Percentiles rank a stretch among this genome's conserved stretches.
Evolutionary conservation across 2,888 invertebrate genomes (phyloP).

Genomic region (Cerastoderma edule): DNA sequence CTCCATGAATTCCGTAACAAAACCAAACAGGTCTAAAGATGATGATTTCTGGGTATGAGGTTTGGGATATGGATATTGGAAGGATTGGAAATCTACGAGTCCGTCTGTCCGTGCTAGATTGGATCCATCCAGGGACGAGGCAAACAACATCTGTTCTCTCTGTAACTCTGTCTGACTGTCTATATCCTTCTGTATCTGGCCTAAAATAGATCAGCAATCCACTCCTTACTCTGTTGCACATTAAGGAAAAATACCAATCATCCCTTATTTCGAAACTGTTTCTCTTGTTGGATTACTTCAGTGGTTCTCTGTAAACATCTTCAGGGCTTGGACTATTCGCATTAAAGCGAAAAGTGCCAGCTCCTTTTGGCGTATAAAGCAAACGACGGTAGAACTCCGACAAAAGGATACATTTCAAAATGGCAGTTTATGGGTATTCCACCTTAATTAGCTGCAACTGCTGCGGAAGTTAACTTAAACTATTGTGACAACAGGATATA

Average conservation of each 20-base stretch:
- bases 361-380: no score
- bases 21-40: conserved; percentile 72
- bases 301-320: neutral
- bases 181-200: conserved; percentile 71
- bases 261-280: conserved; percentile 18
- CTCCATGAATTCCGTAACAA: conserved; percentile 74
- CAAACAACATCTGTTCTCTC: conserved; percentile 58
- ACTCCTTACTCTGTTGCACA: neutral
- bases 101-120: conserved; percentile 20
- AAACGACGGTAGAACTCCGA: no score
- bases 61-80: neutral
- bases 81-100: neutral
- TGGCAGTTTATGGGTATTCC: no score
- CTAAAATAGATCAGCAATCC: conserved; percentile 40
- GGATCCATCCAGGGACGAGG: conserved; percentile 41
- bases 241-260: neutral
- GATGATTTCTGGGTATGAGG: neutral
- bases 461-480: no score
- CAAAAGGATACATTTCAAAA: no score
- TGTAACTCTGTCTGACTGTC: conserved; percentile 62
- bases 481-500: no score
- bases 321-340: no score
- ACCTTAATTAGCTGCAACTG: no score
- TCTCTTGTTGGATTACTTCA: no score
- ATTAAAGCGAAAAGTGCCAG: no score